A percentile compares a stretch with the other conserved stretches of the same genome.
phyloP scores from a whole-genome alignment of 2,888 invertebrate genomes.

The Pyrrhia umbra region DNA sequence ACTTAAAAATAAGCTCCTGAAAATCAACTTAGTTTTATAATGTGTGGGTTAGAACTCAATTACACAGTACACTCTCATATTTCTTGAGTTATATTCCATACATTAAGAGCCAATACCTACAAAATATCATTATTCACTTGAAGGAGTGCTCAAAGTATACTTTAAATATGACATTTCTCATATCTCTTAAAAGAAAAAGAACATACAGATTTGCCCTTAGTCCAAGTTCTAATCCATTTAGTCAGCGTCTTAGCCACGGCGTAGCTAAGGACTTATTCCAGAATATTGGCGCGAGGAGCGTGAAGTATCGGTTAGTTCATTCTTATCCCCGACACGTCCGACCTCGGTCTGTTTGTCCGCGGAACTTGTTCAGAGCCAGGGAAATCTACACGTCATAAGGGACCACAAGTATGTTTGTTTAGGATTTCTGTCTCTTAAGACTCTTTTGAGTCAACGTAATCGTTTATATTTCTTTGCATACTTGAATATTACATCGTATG shows the following conservation, averaged over 20 bases:
- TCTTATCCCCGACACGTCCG: constrained; percentile 57
- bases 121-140: too few species aligned
- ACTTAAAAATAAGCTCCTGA: too few species aligned
- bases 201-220: constrained; percentile 41
- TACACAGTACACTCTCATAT: too few species aligned
- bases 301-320: constrained; percentile 29
- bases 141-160: too few species aligned
- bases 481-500: constrained; percentile 14
- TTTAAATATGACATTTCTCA: too few species aligned
- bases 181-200: too few species aligned
- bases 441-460: constrained; percentile 17
- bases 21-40: too few species aligned
- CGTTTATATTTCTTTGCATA: constrained; percentile 17
- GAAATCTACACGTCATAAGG: constrained; percentile 66
- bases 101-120: too few species aligned
- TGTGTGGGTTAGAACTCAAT: too few species aligned
- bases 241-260: constrained; percentile 18
- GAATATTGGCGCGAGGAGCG: constrained; percentile 35
- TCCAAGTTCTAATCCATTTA: constrained; percentile 55
- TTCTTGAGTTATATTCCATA: too few species aligned
- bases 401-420: constrained; percentile 63
- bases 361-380: constrained; percentile 41
- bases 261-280: constrained; percentile 45
- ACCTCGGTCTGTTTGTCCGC: constrained; percentile 42
- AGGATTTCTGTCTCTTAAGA: constrained; percentile 60